These are phyloP conservation scores for Pseudomugil gertrudae DNA, from an alignment of 2,797 vertebrate species.

Conservation along the genomic window DNA sequence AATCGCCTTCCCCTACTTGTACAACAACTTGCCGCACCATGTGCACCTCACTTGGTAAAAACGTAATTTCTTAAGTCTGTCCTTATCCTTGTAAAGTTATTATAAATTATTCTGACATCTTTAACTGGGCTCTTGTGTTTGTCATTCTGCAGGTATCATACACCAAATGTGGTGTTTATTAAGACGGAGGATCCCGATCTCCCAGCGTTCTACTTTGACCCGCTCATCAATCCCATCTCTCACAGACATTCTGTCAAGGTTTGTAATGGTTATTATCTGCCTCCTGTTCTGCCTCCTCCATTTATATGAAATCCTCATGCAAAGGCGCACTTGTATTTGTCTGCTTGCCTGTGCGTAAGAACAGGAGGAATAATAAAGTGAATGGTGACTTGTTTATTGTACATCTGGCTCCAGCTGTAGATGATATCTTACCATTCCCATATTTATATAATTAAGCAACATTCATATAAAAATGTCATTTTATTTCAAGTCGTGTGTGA, in stretches of 20 bases:
- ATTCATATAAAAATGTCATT: neutral
- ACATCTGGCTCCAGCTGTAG: slow-evolving; percentile 55
- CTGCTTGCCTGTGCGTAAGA: slow-evolving; percentile 73
- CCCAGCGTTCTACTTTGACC: slow-evolving; percentile 98
- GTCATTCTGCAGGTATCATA: slow-evolving; percentile 90
- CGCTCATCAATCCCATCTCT: slow-evolving; percentile 98
- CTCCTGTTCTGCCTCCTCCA: neutral
- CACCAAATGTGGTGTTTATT: slow-evolving; percentile 98
- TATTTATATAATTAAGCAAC: slow-evolving; percentile 8
- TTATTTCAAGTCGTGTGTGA: neutral
- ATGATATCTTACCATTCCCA: slow-evolving; percentile 41
- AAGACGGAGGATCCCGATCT: slow-evolving; percentile 99
- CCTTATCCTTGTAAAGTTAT: neutral
- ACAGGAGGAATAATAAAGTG: slow-evolving; percentile 65
- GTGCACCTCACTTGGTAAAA: slow-evolving; percentile 97
- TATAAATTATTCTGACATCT: too few relatives aligned
- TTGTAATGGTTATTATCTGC: slow-evolving; percentile 16
- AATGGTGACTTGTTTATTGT: slow-evolving; percentile 42
- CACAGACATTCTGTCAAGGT: slow-evolving; percentile 99
- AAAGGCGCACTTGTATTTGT: slow-evolving; percentile 72
- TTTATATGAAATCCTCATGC: slow-evolving; percentile 54
- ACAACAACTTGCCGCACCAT: slow-evolving; percentile 98
- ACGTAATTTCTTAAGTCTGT: neutral
- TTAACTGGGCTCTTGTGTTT: neutral
- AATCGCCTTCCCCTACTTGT: slow-evolving; percentile 97